These are phyloP conservation scores for Alfaro cultratus DNA, from an alignment of 2,797 vertebrate genomes.

Conservation along the genomic window DNA sequence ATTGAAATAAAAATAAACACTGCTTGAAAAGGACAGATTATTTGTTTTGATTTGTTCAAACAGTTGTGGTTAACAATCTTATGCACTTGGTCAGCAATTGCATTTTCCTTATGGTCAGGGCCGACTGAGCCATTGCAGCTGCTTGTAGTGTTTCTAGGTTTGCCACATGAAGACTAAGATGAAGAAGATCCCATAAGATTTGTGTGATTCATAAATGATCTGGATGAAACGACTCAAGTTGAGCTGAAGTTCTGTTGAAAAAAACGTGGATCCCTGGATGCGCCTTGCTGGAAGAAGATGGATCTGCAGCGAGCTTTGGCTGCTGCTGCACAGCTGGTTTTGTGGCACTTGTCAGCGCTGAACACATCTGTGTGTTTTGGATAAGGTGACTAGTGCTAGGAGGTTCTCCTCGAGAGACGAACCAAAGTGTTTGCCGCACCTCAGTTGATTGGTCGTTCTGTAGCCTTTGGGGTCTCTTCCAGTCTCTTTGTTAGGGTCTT, in stretches of 20 bases:
- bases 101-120: conserved; percentile 54
- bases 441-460: conserved; percentile 68
- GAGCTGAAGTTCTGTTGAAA: conserved; percentile 57
- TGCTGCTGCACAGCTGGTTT: conserved; percentile 75
- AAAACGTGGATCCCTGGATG: conserved; percentile 64
- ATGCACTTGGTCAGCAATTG: conserved; percentile 79
- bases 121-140: conserved; percentile 73
- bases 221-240: conserved; percentile 71
- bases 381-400: conserved; percentile 78
- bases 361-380: conserved; percentile 71
- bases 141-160: conserved; percentile 81
- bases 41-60: neutral
- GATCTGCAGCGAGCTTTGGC: conserved; percentile 39
- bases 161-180: conserved; percentile 73
- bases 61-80: conserved; percentile 52
- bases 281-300: conserved; percentile 65
- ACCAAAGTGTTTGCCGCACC: conserved; percentile 43
- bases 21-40: conserved; percentile 8
- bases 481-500: conserved; percentile 83
- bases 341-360: conserved; percentile 77
- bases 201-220: conserved; percentile 58
- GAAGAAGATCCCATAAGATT: conserved; percentile 72
- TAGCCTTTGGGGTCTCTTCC: conserved; percentile 82
- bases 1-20: neutral
- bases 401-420: conserved; percentile 65